A percentile compares a stretch with the other conserved stretches of the same genome.
Conservation (phyloP, 1,140 invertebrate species). For the Drosophila nigrodunni region DNA sequence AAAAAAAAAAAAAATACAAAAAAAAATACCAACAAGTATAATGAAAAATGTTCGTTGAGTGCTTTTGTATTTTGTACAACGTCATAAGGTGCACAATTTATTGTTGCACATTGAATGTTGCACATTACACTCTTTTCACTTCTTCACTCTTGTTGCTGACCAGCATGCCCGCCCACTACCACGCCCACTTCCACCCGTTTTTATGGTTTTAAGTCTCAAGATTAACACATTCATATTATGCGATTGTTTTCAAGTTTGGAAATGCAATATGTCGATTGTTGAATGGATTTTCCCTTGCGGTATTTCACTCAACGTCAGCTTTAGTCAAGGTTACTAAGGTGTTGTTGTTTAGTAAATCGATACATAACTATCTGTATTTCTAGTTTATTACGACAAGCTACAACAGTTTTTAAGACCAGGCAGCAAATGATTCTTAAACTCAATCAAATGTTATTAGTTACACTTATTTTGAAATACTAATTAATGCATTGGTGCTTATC, state of each 20-base stretch:
- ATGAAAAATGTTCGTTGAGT: conserved; percentile 52
- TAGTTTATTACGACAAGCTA: too few relatives aligned
- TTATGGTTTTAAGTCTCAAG: conserved; percentile 27
- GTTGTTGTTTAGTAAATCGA: too few relatives aligned
- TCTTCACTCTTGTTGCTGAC: conserved; percentile 1
- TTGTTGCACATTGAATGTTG: conserved; percentile 38
- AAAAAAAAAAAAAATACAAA: conserved; percentile 24
- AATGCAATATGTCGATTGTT: conserved; percentile 18
- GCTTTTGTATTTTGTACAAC: conserved; percentile 46
- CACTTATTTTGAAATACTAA: too few relatives aligned
- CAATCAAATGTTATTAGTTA: too few relatives aligned
- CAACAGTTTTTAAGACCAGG: too few relatives aligned
- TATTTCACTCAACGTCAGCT: neutral
- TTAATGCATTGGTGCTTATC: too few relatives aligned
- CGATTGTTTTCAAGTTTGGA: conserved; percentile 10
- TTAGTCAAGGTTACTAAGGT: conserved; percentile 11
- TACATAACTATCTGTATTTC: too few relatives aligned
- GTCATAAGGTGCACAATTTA: conserved; percentile 56
- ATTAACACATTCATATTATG: conserved; percentile 21
- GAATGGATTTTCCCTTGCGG: conserved; percentile 1
- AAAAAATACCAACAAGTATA: conserved; percentile 28
- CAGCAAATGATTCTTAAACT: too few relatives aligned
- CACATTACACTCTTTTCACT: conserved; percentile 17
- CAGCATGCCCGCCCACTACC: too few relatives aligned
- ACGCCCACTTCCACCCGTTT: neutral